Evolutionary conservation across 1,140 invertebrate species (phyloP), one percentile per base, ranked within the genome.

Genomic region (Cotesia vestalis): DNA sequence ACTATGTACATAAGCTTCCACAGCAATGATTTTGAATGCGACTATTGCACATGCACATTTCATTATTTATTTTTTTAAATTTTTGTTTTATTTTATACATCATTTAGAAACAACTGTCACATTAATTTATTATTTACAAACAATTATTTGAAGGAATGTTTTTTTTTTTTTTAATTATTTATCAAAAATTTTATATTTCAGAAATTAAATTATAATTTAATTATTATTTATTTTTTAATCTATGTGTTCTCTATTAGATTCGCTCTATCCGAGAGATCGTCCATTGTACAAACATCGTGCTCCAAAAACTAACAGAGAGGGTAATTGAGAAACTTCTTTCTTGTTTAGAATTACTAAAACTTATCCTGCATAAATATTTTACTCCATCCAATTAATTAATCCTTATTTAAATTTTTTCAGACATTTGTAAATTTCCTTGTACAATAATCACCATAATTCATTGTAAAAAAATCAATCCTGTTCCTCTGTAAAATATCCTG

Each of bases 231-330:
- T 75, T 78, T 34, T 70, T 76, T 75, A 72, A 75, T 78, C 52
- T 73, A 59, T 78, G 77, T 79, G 80, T 81, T 83, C 78, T 77
- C 80, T 85, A 84, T 79, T 88, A 89, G 89, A 89, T 89, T 77
- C 84, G 78, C 83, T 89, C 77, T 89, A 85, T 81, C 82, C 83
- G 76, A 76, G 78, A 80, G 77, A 78, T 83, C 87, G 87, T 74
- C 88, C 89, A 70, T 83, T 85, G 79, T 88, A 87, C 78, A 89
- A 81, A 85, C 84, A 82, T 78, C 83, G 79, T 77, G 72, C 75
- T 66, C 89, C 89, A 79, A 85, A 85, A 77, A 87, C 86, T 74
- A 88, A 90, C 81, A 88, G 86, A 87, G 81, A 88, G 86, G 89
- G 89, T 90, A 90, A 90, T 79, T 80, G 73, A 72, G 72, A 35